Evolutionary conservation across 2,888 invertebrate genomes (phyloP).

Genomic region (Villa cingulata): DNA sequence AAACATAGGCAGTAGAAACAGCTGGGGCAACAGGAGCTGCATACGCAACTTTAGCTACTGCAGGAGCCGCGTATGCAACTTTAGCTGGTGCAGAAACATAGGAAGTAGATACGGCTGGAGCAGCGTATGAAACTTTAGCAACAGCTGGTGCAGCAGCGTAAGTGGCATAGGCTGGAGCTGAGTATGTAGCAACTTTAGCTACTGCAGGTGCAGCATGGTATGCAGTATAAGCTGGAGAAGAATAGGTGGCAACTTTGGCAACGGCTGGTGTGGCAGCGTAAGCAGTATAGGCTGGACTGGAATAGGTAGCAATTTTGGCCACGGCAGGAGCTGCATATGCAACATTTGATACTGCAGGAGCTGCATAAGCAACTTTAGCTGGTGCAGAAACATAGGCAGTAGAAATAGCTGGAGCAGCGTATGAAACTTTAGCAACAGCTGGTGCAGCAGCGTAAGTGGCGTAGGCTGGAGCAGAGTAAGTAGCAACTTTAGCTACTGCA

Average conservation of each 20-base stretch:
- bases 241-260: slow-evolving; percentile 27
- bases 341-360: slow-evolving; percentile 14
- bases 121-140: slow-evolving; percentile 12
- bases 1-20: slow-evolving; percentile 30
- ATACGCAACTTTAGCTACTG: slow-evolving; percentile 25
- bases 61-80: slow-evolving; percentile 8
- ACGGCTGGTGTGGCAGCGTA: slow-evolving; percentile 30
- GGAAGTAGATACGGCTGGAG: neutral
- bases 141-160: slow-evolving; percentile 31
- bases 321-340: slow-evolving; percentile 28
- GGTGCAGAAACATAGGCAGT: slow-evolving; percentile 13
- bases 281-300: slow-evolving; percentile 14
- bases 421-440: slow-evolving; percentile 15
- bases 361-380: slow-evolving; percentile 11
- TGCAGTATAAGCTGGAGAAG: slow-evolving; percentile 29
- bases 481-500: slow-evolving; percentile 6
- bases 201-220: slow-evolving; percentile 30
- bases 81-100: neutral
- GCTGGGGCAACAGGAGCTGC: slow-evolving; percentile 27
- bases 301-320: slow-evolving; percentile 21
- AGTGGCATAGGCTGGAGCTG: slow-evolving; percentile 18
- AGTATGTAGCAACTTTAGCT: slow-evolving; percentile 15
- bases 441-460: slow-evolving; percentile 11
- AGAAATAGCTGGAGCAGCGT: slow-evolving; percentile 16
- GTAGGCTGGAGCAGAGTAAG: slow-evolving; percentile 14